These are phyloP conservation scores for Limnephilus marmoratus DNA, from an alignment of 2,888 invertebrate genomes.

Conservation along the genomic window DNA sequence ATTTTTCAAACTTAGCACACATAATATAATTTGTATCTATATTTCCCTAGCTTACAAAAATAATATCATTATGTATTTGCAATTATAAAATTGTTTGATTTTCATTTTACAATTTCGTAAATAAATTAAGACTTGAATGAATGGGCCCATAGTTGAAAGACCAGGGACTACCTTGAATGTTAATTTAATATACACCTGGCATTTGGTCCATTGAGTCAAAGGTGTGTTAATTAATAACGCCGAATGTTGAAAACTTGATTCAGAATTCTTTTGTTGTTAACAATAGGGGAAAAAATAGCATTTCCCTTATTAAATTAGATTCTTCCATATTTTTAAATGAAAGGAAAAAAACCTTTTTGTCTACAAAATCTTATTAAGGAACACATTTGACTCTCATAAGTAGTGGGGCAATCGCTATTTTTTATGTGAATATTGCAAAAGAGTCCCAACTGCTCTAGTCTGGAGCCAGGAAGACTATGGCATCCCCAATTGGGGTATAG, in stretches of 20 bases:
- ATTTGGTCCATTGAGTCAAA: constrained; percentile 55
- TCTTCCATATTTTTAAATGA: too few relatives aligned
- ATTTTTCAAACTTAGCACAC: not conserved
- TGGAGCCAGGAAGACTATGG: too few relatives aligned
- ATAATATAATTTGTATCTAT: too few relatives aligned
- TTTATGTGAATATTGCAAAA: too few relatives aligned
- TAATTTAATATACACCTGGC: constrained; percentile 63
- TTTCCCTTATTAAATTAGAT: too few relatives aligned
- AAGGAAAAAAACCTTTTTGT: too few relatives aligned
- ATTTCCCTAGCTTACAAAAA: too few relatives aligned
- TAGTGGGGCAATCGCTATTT: too few relatives aligned
- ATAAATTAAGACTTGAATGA: not conserved
- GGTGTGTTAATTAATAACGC: constrained; percentile 28
- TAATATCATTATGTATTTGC: not conserved
- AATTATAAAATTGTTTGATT: not conserved
- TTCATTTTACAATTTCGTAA: not conserved
- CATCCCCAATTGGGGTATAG: too few relatives aligned
- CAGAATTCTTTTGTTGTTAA: not conserved
- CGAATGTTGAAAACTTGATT: constrained; percentile 18
- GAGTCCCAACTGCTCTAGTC: too few relatives aligned
- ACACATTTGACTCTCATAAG: too few relatives aligned
- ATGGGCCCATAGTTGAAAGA: not conserved
- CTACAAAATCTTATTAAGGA: too few relatives aligned
- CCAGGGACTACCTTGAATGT: not conserved
- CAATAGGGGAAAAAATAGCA: not conserved